Conservation (phyloP, 2,113 vertebrate genomes). For the Mungos mungo region DNA sequence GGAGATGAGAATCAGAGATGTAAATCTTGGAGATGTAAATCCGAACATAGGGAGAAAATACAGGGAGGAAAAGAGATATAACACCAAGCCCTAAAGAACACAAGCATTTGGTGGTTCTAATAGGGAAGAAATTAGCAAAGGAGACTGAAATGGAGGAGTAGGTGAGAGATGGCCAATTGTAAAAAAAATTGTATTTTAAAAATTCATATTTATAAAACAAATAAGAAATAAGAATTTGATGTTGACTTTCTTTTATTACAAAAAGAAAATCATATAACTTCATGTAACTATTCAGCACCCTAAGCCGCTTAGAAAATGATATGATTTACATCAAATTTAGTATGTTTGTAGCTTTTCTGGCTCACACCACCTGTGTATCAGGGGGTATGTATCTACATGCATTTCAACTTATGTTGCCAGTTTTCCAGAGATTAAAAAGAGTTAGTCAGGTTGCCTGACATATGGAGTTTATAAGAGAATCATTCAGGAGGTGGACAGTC, state of each 20-base stretch:
- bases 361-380: neutral
- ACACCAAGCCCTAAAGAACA: neutral
- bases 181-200: constrained; percentile 4
- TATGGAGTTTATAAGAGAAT: neutral
- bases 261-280: neutral
- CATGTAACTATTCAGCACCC: neutral
- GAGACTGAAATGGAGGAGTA: neutral
- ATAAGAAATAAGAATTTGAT: neutral
- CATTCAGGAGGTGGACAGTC: neutral
- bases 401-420: neutral
- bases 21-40: too few relatives aligned
- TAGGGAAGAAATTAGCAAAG: neutral
- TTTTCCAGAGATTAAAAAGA: neutral
- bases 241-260: neutral
- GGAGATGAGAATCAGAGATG: neutral
- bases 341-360: neutral
- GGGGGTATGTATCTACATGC: neutral
- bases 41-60: neutral
- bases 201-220: neutral
- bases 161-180: neutral
- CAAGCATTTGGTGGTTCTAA: neutral
- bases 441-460: neutral
- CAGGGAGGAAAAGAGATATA: neutral
- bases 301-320: neutral
- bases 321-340: neutral